Base-by-base conservation (phyloP, 1,140 invertebrate genomes). In the Geopemphigus sp. region DNA sequence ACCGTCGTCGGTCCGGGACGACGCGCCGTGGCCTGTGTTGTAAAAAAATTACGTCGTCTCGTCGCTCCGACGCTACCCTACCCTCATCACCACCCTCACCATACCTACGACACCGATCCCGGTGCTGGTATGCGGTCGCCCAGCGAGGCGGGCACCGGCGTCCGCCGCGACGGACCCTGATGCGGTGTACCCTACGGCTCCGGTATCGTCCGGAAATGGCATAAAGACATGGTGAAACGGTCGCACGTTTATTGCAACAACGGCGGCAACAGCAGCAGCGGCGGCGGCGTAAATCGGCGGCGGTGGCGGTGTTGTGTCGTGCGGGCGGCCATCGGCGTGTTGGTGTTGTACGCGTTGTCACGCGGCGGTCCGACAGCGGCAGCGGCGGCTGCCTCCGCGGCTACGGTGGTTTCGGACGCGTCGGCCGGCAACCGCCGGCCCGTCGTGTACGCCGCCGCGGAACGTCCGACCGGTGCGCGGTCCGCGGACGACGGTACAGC, bases 201-300 rank as follows among this genome's bases (percentile, higher is more conserved):
- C 56, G 81, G 81, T 54, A 61, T 57, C 54, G 61, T n/a, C 45
- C 64, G 47, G 57, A 59, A 61, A 81, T 82, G 82, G 81, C 81
- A 39, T 81, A 29, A 81, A 81, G 82, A 80, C 81, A 82, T 82
- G 82, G 81, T 82, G 81, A 81, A 74, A 80, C 59, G 72, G 50
- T 82, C 68, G 47, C 56, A n/a, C 70, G 26, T 32, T 11, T 32
- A 80, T 45, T 56, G 24, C 17, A 32, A 22, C 59, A 39, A 39
- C 54, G 53, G 64, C 47, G n/a, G 29, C 54, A 24, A 22, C 57
- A 17, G 24, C 24, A 26, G 63, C 26, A 53, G 15, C 64, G 68
- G 45, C 24, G 22, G 45, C 17, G 68, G 47, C 32, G 19, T 39
- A 15, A 22, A 39, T 56, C 68, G 80, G 47, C 24, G 68, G 8